Evolutionary conservation across 2,797 vertebrate genomes (phyloP).

Genomic region (Apodemus agrarius): DNA sequence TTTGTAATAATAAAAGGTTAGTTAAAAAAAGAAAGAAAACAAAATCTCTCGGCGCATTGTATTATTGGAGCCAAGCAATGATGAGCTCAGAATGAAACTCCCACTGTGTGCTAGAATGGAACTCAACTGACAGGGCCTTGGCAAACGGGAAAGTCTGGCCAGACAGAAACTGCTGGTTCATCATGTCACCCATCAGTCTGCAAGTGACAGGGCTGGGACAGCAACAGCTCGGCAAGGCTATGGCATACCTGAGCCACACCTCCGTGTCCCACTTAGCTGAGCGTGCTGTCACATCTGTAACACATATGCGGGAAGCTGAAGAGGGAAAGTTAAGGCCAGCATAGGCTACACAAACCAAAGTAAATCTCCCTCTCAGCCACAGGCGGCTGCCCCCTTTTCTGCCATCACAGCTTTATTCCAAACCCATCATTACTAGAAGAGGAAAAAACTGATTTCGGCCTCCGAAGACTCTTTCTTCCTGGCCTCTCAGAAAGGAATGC

Average conservation of each 20-base stretch:
- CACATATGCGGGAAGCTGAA: background rate
- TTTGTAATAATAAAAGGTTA: constrained; percentile 23
- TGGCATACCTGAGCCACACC: background rate
- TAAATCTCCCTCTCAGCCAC: background rate
- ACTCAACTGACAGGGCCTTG: background rate
- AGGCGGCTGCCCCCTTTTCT: background rate
- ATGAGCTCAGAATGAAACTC: constrained; percentile 11
- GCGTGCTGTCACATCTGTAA: background rate
- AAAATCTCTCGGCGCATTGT: background rate
- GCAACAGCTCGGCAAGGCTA: background rate
- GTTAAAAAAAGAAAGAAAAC: constrained; percentile 51
- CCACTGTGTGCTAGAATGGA: background rate
- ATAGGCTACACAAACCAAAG: background rate
- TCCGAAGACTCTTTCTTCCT: constrained; percentile 3
- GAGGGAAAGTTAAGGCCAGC: background rate
- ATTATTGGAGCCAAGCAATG: background rate
- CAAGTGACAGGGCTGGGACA: background rate
- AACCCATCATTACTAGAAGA: background rate
- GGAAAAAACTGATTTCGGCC: background rate
- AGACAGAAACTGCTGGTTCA: background rate
- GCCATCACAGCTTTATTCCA: background rate
- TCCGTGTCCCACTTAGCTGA: background rate
- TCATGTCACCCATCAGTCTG: background rate
- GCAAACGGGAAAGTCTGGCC: background rate
- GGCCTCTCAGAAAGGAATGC: constrained; percentile 31